Conservation (phyloP, 2,888 invertebrate species). For the Hylaea fasciaria region DNA sequence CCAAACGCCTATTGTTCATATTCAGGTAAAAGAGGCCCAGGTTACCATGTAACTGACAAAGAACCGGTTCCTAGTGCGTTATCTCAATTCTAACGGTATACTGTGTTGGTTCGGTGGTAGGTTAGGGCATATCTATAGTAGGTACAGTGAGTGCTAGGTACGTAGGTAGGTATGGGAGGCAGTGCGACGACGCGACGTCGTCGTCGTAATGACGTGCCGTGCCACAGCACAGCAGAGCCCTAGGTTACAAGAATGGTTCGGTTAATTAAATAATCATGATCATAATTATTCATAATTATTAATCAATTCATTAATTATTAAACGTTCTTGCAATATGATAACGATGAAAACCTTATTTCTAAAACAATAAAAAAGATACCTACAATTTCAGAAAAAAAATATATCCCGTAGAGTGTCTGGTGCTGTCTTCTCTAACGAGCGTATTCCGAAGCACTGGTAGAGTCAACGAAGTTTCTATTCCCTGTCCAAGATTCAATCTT, state of each 20-base stretch:
- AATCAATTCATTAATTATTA: no score
- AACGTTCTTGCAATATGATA: no score
- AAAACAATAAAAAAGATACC: no score
- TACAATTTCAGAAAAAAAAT: no score
- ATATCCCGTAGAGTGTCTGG: no score
- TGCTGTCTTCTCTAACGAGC: no score
- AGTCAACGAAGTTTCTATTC: no score
- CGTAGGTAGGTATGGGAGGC: conserved; percentile 17
- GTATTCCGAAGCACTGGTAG: no score
- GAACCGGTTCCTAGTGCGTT: conserved; percentile 3
- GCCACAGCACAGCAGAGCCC: conserved; percentile 57
- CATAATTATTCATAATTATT: conserved; percentile 66
- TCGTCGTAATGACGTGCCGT: conserved; percentile 59
- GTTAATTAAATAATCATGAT: conserved; percentile 65
- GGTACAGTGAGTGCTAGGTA: conserved; percentile 25
- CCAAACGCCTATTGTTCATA: neutral
- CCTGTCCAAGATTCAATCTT: no score
- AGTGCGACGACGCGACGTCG: no score
- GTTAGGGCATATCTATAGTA: conserved; percentile 49
- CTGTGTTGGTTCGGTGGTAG: conserved; percentile 58
- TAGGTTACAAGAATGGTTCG: conserved; percentile 39
- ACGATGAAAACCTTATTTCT: no score
- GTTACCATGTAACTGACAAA: neutral
- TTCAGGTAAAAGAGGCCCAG: conserved; percentile 4
- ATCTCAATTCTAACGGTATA: conserved; percentile 62